A percentile compares a stretch with the other conserved stretches of the same genome.
Conservation (phyloP, 2,888 invertebrate species). For the Andrena trimmerana region DNA sequence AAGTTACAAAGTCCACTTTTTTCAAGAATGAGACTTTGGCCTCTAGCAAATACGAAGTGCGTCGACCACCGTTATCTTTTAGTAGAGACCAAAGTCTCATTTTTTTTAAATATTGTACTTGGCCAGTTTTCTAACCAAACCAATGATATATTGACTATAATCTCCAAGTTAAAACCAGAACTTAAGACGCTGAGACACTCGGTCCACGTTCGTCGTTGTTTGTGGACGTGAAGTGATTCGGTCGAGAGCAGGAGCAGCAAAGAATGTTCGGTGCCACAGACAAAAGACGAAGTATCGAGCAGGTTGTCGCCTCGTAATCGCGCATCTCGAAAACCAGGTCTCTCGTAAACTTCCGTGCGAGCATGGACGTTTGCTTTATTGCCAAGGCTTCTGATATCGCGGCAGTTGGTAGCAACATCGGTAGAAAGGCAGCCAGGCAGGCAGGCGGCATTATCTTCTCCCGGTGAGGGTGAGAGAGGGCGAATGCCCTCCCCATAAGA, state of each 20-base stretch:
- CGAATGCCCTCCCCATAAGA: slow-evolving; percentile 81
- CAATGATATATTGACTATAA: no score
- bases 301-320: slow-evolving; percentile 78
- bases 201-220: neutral
- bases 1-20: no score
- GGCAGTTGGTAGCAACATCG: slow-evolving; percentile 76
- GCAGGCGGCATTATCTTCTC: slow-evolving; percentile 82
- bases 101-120: no score
- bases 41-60: no score
- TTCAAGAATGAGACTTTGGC: no score
- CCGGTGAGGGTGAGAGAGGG: slow-evolving; percentile 82
- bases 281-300: slow-evolving; percentile 56
- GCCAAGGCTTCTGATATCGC: slow-evolving; percentile 82
- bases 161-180: neutral
- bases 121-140: no score
- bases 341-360: slow-evolving; percentile 71
- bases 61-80: no score
- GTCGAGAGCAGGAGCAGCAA: neutral
- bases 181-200: neutral
- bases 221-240: neutral
- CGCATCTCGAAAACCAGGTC: slow-evolving; percentile 66
- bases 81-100: no score
- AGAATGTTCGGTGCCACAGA: slow-evolving; percentile 17
- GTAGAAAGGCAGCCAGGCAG: slow-evolving; percentile 77
- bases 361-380: slow-evolving; percentile 81